These are phyloP conservation scores for Orchesellides sinensis DNA, from an alignment of 2,888 invertebrate species.

Conservation along the genomic window DNA sequence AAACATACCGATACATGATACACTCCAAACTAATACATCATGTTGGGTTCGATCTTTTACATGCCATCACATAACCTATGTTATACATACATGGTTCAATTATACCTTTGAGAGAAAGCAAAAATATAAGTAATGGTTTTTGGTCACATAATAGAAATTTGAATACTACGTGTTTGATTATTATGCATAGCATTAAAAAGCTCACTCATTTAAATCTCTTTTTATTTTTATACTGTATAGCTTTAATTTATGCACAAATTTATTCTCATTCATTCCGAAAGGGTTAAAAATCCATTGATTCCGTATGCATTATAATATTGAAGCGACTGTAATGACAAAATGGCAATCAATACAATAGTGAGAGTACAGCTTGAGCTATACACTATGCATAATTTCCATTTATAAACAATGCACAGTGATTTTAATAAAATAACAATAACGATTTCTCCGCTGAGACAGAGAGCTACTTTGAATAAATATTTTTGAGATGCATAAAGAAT, in stretches of 20 bases:
- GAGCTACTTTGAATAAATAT: no score
- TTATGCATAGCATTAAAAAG: not conserved
- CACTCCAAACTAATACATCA: constrained; percentile 22
- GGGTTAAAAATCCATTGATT: not conserved
- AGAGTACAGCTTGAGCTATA: not conserved
- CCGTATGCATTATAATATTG: not conserved
- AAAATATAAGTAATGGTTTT: not conserved
- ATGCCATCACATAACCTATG: not conserved
- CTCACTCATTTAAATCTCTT: not conserved
- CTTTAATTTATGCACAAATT: constrained; percentile 22
- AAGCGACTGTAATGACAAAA: not conserved
- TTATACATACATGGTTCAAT: not conserved
- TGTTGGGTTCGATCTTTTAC: not conserved
- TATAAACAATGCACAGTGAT: no score
- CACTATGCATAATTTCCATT: constrained; percentile 18
- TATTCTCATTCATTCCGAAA: constrained; percentile 38
- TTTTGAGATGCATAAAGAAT: no score
- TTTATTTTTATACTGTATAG: not conserved
- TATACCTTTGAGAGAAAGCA: not conserved
- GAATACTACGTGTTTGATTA: constrained; percentile 24
- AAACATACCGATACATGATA: constrained; percentile 40
- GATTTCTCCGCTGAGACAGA: no score
- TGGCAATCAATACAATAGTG: not conserved
- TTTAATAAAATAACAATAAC: no score
- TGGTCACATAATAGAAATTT: constrained; percentile 34